A percentile compares a stretch with the other conserved stretches of the same genome.
These are phyloP conservation scores for Stegodyphus mimosarum DNA, from an alignment of 1,140 invertebrate genomes.

Conservation along the genomic window DNA sequence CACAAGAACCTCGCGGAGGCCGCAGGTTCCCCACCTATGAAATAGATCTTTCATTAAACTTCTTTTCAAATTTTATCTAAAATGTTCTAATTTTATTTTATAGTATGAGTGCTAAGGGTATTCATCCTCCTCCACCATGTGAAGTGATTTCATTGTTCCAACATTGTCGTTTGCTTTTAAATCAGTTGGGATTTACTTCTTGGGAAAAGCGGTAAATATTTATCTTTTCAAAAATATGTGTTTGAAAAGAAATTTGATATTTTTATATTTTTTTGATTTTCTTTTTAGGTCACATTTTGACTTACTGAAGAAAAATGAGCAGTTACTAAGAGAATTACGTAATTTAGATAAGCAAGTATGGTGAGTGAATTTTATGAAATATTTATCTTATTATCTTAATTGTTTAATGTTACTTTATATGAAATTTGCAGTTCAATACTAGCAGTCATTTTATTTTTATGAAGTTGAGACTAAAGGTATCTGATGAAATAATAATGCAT, in stretches of 20 bases:
- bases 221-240: no score
- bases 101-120: constrained; percentile 69
- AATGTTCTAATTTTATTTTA: constrained; percentile 21
- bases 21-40: no score
- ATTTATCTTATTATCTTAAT: no score
- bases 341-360: constrained; percentile 87
- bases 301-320: constrained; percentile 89
- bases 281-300: constrained; percentile 76
- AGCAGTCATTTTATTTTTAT: no score
- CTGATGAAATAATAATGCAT: no score
- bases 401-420: no score
- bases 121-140: constrained; percentile 67
- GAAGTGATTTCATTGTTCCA: constrained; percentile 78
- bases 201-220: constrained; percentile 80
- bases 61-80: background rate
- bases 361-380: constrained; percentile 66
- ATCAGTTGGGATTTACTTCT: constrained; percentile 88
- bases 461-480: no score
- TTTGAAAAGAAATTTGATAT: no score
- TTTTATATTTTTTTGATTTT: background rate
- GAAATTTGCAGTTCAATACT: no score
- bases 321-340: constrained; percentile 88
- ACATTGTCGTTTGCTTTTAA: constrained; percentile 86
- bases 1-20: no score
- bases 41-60: background rate